phyloP scores from a whole-genome alignment of 2,797 vertebrate species.

The Clarias laeviceps region DNA sequence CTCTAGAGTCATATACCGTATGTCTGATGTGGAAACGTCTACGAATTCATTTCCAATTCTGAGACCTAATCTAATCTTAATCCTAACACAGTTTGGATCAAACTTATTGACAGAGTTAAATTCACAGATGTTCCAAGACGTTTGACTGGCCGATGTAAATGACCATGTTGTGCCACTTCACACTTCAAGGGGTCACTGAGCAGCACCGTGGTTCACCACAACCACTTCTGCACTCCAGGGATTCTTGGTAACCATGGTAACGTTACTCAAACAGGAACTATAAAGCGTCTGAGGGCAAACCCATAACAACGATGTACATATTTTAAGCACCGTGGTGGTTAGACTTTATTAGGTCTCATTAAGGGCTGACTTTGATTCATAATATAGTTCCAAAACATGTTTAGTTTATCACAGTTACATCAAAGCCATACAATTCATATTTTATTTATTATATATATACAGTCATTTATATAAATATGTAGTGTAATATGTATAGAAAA shows the following conservation, averaged over 20 bases:
- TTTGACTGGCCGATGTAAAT: neutral
- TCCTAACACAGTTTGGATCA: neutral
- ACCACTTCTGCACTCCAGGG: conserved; percentile 5
- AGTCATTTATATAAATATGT: no score
- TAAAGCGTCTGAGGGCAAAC: neutral
- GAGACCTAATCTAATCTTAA: conserved; percentile 11
- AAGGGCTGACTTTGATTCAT: neutral
- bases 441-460: neutral
- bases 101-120: neutral
- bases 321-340: neutral
- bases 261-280: conserved; percentile 35
- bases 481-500: no score
- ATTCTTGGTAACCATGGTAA: neutral
- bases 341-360: neutral
- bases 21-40: neutral
- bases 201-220: neutral
- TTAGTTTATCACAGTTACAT: neutral
- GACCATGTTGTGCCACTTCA: neutral
- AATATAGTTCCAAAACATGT: neutral
- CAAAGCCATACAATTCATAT: neutral
- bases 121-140: neutral
- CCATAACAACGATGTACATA: neutral
- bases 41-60: neutral
- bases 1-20: neutral
- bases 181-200: neutral